phyloP scores from a whole-genome alignment of 2,888 invertebrate genomes.

The Eupelmus urozonus region DNA sequence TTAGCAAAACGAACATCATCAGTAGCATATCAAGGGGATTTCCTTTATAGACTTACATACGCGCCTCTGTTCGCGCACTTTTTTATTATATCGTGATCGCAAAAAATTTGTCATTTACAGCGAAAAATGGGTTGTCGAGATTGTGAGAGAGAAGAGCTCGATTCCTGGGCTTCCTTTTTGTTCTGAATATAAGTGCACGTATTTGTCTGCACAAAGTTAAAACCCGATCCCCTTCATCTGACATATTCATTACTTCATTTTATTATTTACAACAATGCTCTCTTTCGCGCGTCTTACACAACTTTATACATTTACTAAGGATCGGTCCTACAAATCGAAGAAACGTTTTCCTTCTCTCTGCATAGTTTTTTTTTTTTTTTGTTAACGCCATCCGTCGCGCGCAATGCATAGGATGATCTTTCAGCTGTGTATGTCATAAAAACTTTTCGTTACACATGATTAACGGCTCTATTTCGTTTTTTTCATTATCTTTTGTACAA shows the following conservation, averaged over 20 bases:
- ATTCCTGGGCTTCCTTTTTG: slow-evolving; percentile 42
- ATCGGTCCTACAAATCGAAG: slow-evolving; percentile 52
- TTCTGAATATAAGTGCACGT: slow-evolving; percentile 48
- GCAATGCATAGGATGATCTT: slow-evolving; percentile 57
- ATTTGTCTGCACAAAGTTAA: slow-evolving; percentile 41
- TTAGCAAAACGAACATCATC: slow-evolving; percentile 46
- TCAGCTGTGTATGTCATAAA: slow-evolving; percentile 56
- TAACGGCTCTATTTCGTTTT: not conserved
- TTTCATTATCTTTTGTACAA: slow-evolving; percentile 47
- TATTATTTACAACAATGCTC: slow-evolving; percentile 56
- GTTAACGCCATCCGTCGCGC: slow-evolving; percentile 35
- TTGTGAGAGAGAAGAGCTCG: slow-evolving; percentile 61
- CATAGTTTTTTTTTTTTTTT: not conserved
- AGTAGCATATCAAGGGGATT: slow-evolving; percentile 40
- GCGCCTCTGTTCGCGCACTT: no score
- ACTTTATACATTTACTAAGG: slow-evolving; percentile 53
- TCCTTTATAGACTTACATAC: no score
- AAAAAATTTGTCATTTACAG: slow-evolving; percentile 25
- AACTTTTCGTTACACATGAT: slow-evolving; percentile 45
- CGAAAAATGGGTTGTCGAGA: slow-evolving; percentile 54
- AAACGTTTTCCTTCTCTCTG: slow-evolving; percentile 32
- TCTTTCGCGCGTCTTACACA: slow-evolving; percentile 51
- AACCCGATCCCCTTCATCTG: slow-evolving; percentile 38
- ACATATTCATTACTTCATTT: slow-evolving; percentile 49
- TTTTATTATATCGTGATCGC: slow-evolving; percentile 22